Conservation (phyloP, 2,797 vertebrate species). For the Petrocephalus schoutedeni region DNA sequence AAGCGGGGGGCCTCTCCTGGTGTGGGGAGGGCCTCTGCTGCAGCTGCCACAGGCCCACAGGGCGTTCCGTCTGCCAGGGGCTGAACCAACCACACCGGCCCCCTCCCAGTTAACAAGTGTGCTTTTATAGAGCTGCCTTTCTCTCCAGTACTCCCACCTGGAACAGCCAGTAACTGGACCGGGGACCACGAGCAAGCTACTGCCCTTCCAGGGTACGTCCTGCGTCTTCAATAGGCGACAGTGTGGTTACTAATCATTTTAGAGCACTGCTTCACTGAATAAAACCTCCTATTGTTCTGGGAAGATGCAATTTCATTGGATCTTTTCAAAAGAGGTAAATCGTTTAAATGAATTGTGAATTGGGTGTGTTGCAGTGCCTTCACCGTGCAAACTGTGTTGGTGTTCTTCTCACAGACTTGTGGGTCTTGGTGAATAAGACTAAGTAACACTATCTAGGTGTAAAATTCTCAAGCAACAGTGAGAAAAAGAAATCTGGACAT, state of each 20-base stretch:
- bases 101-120: slow-evolving; percentile 93
- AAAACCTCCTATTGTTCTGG: not conserved
- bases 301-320: not conserved
- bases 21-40: slow-evolving; percentile 39
- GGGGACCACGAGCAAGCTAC: not conserved
- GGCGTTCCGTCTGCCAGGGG: slow-evolving; percentile 51
- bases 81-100: slow-evolving; percentile 83
- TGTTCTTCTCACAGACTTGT: not conserved
- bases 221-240: not conserved
- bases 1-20: not conserved
- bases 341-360: not conserved
- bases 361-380: not conserved
- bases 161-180: not conserved
- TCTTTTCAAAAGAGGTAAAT: not conserved
- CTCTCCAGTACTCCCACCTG: not conserved
- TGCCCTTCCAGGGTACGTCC: not conserved
- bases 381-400: not conserved
- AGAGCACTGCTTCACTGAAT: not conserved
- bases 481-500: not conserved
- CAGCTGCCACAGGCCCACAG: slow-evolving; percentile 68
- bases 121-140: slow-evolving; percentile 87
- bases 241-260: not conserved
- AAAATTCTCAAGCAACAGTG: not conserved
- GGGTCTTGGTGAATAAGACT: not conserved
- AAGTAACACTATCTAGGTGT: not conserved